phyloP scores from a whole-genome alignment of 2,888 invertebrate species.

The Trachelus stipa region DNA sequence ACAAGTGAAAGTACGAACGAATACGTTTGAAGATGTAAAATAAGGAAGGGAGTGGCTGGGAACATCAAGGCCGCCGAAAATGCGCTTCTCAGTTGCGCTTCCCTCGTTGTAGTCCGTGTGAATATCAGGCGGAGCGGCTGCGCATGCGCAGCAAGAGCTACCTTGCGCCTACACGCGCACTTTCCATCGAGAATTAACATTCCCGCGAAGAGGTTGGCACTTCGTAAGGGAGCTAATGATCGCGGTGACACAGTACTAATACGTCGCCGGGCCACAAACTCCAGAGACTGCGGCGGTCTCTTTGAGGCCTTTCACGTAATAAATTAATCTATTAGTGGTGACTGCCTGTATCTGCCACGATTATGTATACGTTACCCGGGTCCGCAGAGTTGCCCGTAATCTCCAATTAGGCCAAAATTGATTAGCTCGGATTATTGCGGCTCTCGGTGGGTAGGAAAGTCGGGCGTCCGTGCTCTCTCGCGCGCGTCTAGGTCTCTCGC shows the following conservation, averaged over 20 bases:
- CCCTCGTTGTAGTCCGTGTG: too few species aligned
- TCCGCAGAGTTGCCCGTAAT: constrained; percentile 47
- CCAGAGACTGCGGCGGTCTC: constrained; percentile 50
- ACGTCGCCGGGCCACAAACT: constrained; percentile 49
- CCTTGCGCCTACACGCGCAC: constrained; percentile 9
- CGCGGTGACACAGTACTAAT: constrained; percentile 61
- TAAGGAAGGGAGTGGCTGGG: too few species aligned
- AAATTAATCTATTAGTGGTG: constrained; percentile 64
- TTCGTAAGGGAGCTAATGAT: constrained; percentile 50
- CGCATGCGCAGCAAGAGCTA: constrained; percentile 9
- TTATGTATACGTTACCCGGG: constrained; percentile 10
- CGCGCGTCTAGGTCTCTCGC: constrained; percentile 17
- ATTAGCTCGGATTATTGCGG: constrained; percentile 59
- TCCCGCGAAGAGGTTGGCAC: constrained; percentile 47
- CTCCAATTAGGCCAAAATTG: constrained; percentile 64
- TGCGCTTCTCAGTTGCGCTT: too few species aligned
- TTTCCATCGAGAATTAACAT: constrained; percentile 50
- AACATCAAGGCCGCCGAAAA: too few species aligned
- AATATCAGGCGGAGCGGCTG: constrained; percentile 7
- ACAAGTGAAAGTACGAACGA: too few species aligned
- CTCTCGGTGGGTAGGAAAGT: constrained; percentile 1
- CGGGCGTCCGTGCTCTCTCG: constrained; percentile 7
- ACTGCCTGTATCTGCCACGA: constrained; percentile 27
- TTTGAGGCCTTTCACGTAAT: constrained; percentile 62
- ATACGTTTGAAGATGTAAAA: too few species aligned